Base-by-base conservation (phyloP, 2,888 invertebrate genomes). In the Cinara cedri region DNA sequence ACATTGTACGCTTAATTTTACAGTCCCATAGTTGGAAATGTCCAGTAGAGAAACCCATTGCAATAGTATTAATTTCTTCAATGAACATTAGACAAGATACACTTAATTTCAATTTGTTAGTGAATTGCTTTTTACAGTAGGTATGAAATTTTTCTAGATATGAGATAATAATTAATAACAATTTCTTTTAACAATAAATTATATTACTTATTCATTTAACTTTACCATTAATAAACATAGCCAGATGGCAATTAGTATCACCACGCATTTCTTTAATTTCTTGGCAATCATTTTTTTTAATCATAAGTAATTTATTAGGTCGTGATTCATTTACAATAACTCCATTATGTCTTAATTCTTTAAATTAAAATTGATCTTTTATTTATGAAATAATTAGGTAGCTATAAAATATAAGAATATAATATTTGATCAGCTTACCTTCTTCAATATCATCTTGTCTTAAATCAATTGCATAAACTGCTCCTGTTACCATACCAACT, bases 1-100 rank as follows among this genome's bases (percentile, higher is more conserved):
- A 83, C 83, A 82, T 72, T 44, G 81, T 76, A 19, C 80, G 82
- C 44, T 83, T 72, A 16, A 81, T 66, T 46, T 81, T 81, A 72
- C 83, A 75, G 57, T 83, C 82, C 83, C 83, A 83, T 8, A 83
- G 46, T 74, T 82, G 83, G 66, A 82, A 83, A 60, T 82, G 82
- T 21, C 83, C 82, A 42, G 81, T 82, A 66, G 82, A 81, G 72
- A 81, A 83, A 42, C 83, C 83, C 11, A 83, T 82, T 51, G 82
- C 83, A 46, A 83, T 76, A 8, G 81, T 82, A 62, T 82, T 82
- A 21, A 82, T 82, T 81, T 83, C 81, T 46, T 82, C 78, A 21
- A 82, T 82, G 80, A 81, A 83, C 42, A 74, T 42, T 13, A 82
- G 34, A 66, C 72, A 49, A 16, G 81, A 66, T 21, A 81, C 42